Conservation (phyloP, 2,888 invertebrate species). For the Drosophila pseudotakahashii region DNA sequence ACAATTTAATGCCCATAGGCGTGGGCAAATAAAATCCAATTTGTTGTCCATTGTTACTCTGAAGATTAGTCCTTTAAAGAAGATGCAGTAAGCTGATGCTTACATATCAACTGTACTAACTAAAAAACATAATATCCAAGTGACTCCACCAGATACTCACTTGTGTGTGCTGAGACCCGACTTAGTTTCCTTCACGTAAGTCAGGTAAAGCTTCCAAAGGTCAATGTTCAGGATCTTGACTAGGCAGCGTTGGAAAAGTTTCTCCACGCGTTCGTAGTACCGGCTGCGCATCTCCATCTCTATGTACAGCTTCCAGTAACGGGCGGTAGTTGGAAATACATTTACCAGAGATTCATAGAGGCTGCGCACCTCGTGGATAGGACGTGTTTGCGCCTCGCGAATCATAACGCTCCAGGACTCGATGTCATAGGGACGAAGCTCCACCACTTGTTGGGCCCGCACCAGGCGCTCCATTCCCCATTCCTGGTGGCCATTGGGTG, state of each 20-base stretch:
- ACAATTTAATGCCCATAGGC: too few relatives aligned
- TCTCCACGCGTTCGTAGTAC: conserved; percentile 99
- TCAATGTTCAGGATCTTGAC: conserved; percentile 99
- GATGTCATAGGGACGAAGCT: conserved; percentile 95
- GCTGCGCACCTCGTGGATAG: conserved; percentile 94
- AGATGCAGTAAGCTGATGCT: too few relatives aligned
- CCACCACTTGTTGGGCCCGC: conserved; percentile 93
- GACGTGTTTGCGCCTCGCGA: conserved; percentile 94
- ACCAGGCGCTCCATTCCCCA: conserved; percentile 95
- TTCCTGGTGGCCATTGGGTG: conserved; percentile 86
- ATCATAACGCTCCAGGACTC: conserved; percentile 99
- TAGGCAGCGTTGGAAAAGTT: conserved; percentile 98
- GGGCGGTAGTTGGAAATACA: conserved; percentile 97
- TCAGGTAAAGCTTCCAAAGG: conserved; percentile 98
- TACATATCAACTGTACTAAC: too few relatives aligned
- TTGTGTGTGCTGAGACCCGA: conserved; percentile 96
- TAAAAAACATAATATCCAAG: not conserved
- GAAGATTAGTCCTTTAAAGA: too few relatives aligned
- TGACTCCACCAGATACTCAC: conserved; percentile 86
- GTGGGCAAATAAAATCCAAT: too few relatives aligned
- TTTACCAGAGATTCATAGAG: conserved; percentile 97
- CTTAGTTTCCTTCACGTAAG: conserved; percentile 99
- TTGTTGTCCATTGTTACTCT: too few relatives aligned
- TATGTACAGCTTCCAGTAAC: conserved; percentile 99
- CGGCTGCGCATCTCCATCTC: conserved; percentile 98